Percentiles rank a stretch among this genome's conserved stretches.
phyloP scores from a whole-genome alignment of 2,113 vertebrate species.

The Toxostoma redivivum region DNA sequence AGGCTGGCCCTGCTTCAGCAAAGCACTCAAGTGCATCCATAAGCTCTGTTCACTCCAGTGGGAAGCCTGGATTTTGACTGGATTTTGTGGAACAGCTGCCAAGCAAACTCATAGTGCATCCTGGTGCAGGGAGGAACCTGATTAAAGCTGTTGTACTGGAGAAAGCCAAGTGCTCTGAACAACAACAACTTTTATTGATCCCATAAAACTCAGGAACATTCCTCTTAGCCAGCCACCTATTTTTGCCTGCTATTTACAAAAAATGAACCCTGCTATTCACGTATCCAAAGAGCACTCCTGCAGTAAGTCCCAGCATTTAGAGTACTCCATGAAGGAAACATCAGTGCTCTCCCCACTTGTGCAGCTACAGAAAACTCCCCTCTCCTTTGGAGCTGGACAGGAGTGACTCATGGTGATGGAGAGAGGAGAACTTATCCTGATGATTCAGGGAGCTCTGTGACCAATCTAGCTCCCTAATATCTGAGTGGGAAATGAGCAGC shows the following conservation, averaged over 20 bases:
- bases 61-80: not conserved
- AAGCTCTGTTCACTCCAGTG: not conserved
- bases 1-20: not conserved
- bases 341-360: not conserved
- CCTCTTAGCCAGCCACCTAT: not conserved
- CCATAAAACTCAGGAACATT: slow-evolving; percentile 32
- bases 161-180: slow-evolving; percentile 10
- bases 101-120: not conserved
- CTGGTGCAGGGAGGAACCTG: not conserved
- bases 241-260: not conserved
- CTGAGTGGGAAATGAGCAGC: not conserved
- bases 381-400: not conserved
- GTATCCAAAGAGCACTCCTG: not conserved
- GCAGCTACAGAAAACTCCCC: not conserved
- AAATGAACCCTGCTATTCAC: not conserved
- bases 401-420: not conserved
- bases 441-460: not conserved
- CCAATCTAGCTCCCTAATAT: not conserved
- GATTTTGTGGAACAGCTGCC: not conserved
- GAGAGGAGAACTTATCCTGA: not conserved
- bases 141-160: not conserved
- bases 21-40: not conserved
- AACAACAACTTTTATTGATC: slow-evolving; percentile 46
- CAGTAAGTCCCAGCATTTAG: not conserved
- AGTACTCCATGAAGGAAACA: not conserved